Evolutionary conservation across 2,113 vertebrate species (phyloP), one percentile per base, ranked within the genome.

Genomic region (Onychostoma macrolepis): DNA sequence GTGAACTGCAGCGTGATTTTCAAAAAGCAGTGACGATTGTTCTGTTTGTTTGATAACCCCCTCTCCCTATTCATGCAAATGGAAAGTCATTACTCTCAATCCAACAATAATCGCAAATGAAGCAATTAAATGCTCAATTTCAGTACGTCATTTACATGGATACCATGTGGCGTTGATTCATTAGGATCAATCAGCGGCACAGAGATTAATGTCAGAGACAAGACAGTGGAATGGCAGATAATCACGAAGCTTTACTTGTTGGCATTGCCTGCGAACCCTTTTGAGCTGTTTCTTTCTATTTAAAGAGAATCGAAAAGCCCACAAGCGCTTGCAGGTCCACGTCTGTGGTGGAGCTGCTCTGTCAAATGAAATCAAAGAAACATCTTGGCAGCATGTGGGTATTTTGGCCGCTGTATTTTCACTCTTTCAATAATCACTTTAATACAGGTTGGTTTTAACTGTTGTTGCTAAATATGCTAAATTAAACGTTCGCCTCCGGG

Each of bases 91-190:
- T 86, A 80, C 38, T 83, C 63, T 83, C 75, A 83, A 84, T 89
- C 61, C 74, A 74, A 79, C 43, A 84, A 89, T 87, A 91, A 89
- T 86, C 85, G 88, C 91, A 88, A 90, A 90, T 87, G 88, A 90
- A 87, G 89, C 88, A 86, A 92, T 93, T 93, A 91, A 91, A 92
- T 69, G 84, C 85, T 85, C 50, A 86, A 84, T 88, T 87, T 90
- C 89, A 89, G 80, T 19, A 83, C 82, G 86, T 86, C 61, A 76
- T 90, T 90, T 91, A 88, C 80, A 85, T 74, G 87, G 77, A 87
- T 87, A 84, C 56, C 85, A 90, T 88, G 88, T 85, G 86, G 87
- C 83, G 90, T 91, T 90, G 85, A 92, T 90, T 89, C 86, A 93
- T 93, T 91, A 90, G 80, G 87, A 92, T 93, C 86, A 91, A 84